Percentiles rank a stretch among this genome's conserved stretches.
Conservation (phyloP, 2,113 vertebrate species). For the Eolophus roseicapilla region DNA sequence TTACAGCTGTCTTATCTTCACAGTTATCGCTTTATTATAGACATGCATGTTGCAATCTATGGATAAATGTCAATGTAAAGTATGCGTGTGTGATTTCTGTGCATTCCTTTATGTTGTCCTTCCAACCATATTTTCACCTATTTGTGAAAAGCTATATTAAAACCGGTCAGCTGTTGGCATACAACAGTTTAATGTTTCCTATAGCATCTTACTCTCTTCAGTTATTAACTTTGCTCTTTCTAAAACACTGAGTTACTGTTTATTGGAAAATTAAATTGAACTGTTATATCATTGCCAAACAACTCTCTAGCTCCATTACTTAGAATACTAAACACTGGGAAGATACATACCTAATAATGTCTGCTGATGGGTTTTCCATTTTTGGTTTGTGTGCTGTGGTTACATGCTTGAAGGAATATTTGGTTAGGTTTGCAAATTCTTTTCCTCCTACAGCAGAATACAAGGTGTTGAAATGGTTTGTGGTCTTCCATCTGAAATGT, state of each 20-base stretch:
- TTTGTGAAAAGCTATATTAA: not conserved
- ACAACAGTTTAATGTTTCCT: not conserved
- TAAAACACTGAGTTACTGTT: not conserved
- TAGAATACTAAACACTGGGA: not conserved
- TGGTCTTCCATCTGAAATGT: not conserved
- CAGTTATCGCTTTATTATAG: not conserved
- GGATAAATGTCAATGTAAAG: not conserved
- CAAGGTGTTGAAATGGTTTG: not conserved
- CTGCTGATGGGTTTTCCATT: not conserved
- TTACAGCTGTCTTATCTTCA: not conserved
- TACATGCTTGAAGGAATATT: not conserved
- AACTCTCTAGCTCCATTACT: not conserved
- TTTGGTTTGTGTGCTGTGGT: not conserved
- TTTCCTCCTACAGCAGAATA: not conserved
- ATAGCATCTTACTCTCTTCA: not conserved
- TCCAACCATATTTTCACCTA: not conserved
- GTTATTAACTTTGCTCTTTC: not conserved
- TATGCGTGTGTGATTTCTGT: not conserved
- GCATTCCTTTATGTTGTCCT: not conserved
- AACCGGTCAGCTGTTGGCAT: not conserved
- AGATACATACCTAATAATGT: rapidly evolving
- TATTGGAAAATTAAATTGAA: not conserved
- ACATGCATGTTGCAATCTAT: not conserved
- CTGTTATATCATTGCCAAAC: rapidly evolving
- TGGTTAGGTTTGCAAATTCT: not conserved